Percentiles rank a stretch among this genome's conserved stretches.
These are phyloP conservation scores for Daboia siamensis DNA, from an alignment of 2,113 vertebrate genomes.

Conservation along the genomic window DNA sequence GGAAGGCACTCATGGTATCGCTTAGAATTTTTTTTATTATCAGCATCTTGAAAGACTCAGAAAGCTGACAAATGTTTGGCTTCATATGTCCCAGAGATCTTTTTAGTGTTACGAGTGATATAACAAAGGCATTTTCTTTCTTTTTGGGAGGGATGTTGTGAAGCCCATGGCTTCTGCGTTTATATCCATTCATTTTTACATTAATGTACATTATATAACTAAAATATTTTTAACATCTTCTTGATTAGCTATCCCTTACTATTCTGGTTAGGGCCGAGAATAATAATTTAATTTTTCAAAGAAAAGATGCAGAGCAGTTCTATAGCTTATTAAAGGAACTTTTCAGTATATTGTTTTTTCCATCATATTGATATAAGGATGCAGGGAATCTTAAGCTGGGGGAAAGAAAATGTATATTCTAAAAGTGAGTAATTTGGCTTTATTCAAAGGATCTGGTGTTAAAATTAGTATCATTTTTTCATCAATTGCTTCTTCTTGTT, in stretches of 20 bases:
- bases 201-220: not conserved
- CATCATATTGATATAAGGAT: fast-evolving
- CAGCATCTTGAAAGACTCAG: too few relatives aligned
- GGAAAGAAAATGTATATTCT: not conserved
- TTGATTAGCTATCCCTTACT: not conserved
- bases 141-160: not conserved
- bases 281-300: not conserved
- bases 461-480: not conserved
- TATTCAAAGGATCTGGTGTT: not conserved
- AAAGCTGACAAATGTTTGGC: too few relatives aligned
- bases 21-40: too few relatives aligned
- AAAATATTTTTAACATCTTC: not conserved
- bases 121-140: not conserved
- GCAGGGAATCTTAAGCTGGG: not conserved
- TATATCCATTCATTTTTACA: not conserved
- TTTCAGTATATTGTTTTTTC: not conserved
- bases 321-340: not conserved
- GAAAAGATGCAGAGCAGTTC: not conserved
- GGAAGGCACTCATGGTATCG: too few relatives aligned
- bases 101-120: too few relatives aligned
- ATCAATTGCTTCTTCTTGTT: not conserved
- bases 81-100: too few relatives aligned
- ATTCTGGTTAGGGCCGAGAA: not conserved
- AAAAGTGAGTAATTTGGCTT: not conserved
- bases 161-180: not conserved